Evolutionary conservation across 2,888 invertebrate genomes (phyloP).

Genomic region (Papilio elwesi): DNA sequence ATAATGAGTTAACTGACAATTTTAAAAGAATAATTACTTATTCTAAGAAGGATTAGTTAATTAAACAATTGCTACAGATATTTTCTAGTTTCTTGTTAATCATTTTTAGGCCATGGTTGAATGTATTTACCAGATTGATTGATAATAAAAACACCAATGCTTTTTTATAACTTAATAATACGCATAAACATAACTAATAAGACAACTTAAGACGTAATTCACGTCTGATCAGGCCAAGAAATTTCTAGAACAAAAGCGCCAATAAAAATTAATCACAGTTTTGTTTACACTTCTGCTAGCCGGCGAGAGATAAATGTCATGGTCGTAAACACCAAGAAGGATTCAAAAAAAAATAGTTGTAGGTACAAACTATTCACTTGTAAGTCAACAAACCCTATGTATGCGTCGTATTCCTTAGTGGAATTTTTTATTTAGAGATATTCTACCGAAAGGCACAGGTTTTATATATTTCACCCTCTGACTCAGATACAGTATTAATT

Average conservation of each 20-base stretch:
- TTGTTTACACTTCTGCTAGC: not conserved
- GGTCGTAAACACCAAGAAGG: not conserved
- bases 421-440: not conserved
- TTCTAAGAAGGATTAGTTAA: not conserved
- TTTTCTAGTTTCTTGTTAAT: not conserved
- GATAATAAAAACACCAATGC: too few relatives aligned
- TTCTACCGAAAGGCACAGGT: not conserved
- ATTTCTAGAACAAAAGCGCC: not conserved
- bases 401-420: not conserved
- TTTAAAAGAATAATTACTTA: not conserved
- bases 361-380: not conserved
- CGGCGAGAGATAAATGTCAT: not conserved
- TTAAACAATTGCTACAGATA: not conserved
- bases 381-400: not conserved
- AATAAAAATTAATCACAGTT: not conserved
- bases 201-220: not conserved
- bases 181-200: not conserved
- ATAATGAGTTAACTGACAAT: not conserved
- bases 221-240: not conserved
- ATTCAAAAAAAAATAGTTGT: not conserved
- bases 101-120: not conserved
- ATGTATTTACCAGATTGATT: not conserved
- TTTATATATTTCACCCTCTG: not conserved
- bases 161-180: not conserved
- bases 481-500: too few relatives aligned